phyloP scores from a whole-genome alignment of 2,113 vertebrate genomes.

The Anoplopoma fimbria region DNA sequence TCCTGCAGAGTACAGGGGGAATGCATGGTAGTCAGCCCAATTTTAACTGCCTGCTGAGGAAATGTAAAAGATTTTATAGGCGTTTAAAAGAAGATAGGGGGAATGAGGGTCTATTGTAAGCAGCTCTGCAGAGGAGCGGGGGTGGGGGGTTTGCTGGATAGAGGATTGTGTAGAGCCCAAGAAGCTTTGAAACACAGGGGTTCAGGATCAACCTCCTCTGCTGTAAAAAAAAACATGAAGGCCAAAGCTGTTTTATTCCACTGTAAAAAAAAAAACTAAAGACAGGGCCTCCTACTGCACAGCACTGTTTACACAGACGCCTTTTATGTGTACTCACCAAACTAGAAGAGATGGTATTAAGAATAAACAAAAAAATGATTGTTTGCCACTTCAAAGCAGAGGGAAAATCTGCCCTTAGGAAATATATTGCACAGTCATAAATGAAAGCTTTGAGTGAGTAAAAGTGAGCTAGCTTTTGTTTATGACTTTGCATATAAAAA shows the following conservation, averaged over 20 bases:
- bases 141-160: slow-evolving; percentile 16
- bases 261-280: slow-evolving; percentile 43
- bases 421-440: slow-evolving; percentile 74
- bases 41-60: slow-evolving; percentile 74
- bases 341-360: slow-evolving; percentile 71
- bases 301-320: slow-evolving; percentile 67
- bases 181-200: slow-evolving; percentile 72
- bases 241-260: slow-evolving; percentile 66
- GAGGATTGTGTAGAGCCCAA: slow-evolving; percentile 60
- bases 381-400: slow-evolving; percentile 73
- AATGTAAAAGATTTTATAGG: slow-evolving; percentile 84
- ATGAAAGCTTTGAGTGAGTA: slow-evolving; percentile 71
- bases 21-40: slow-evolving; percentile 51
- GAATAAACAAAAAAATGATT: slow-evolving; percentile 63
- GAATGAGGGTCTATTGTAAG: slow-evolving; percentile 75
- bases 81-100: slow-evolving; percentile 75
- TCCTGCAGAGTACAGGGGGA: slow-evolving; percentile 35
- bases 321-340: slow-evolving; percentile 70
- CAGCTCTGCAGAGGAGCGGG: slow-evolving; percentile 34
- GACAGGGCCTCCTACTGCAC: slow-evolving; percentile 48
- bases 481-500: slow-evolving; percentile 51
- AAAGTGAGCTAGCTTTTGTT: slow-evolving; percentile 68
- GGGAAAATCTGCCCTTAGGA: slow-evolving; percentile 60
- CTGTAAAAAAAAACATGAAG: slow-evolving; percentile 73
- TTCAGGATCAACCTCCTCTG: slow-evolving; percentile 67